Conservation (phyloP, 2,888 invertebrate species). For the Eledone cirrhosa region DNA sequence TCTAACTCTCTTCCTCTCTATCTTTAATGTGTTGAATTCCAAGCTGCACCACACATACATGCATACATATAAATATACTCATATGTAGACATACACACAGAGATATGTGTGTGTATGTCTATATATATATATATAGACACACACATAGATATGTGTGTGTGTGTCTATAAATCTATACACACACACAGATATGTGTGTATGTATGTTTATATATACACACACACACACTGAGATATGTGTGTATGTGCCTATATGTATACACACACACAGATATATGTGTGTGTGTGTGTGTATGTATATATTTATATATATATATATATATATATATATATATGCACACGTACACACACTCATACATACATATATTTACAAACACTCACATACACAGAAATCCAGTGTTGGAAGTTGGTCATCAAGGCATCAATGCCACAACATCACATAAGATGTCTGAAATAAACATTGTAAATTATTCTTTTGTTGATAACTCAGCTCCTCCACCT, state of each 20-base stretch:
- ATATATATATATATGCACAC: constrained; percentile 5
- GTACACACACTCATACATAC: background rate
- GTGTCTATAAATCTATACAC: background rate
- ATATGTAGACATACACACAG: background rate
- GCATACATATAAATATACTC: background rate
- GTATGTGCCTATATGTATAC: constrained; percentile 20
- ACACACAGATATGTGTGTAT: constrained; percentile 23
- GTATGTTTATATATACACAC: constrained; percentile 22
- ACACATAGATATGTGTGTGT: constrained; percentile 20
- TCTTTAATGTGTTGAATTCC: too few relatives aligned
- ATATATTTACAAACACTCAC: background rate
- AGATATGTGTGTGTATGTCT: background rate
- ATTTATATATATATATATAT: background rate
- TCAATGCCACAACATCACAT: too few relatives aligned
- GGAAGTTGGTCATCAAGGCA: too few relatives aligned
- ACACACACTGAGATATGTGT: constrained; percentile 14
- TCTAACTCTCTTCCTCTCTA: too few relatives aligned
- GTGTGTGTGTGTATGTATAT: background rate
- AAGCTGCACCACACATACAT: background rate
- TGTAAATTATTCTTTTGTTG: too few relatives aligned
- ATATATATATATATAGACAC: background rate
- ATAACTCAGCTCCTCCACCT: too few relatives aligned
- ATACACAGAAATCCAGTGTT: background rate
- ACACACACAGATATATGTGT: background rate
- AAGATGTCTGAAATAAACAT: too few relatives aligned